phyloP scores from a whole-genome alignment of 2,888 invertebrate genomes.

The Notodonta dromedarius region DNA sequence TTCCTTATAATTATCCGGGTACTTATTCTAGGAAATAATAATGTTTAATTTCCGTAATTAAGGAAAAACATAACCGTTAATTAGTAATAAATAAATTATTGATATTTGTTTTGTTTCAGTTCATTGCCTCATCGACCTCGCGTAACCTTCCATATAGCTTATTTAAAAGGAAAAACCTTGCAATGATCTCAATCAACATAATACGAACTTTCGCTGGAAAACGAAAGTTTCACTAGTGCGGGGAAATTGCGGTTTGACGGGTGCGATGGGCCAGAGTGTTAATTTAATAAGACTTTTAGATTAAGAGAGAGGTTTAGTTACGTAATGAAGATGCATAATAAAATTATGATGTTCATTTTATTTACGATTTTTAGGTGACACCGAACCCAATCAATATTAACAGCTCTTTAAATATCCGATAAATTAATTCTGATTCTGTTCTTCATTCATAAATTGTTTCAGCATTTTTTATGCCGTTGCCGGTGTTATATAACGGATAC shows the following conservation, averaged over 20 bases:
- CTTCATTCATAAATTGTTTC: no score
- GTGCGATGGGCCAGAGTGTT: conserved; percentile 31
- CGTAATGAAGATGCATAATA: conserved; percentile 10
- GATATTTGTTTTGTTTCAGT: not conserved
- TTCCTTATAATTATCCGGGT: not conserved
- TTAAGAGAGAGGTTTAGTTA: conserved; percentile 38
- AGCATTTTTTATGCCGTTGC: no score
- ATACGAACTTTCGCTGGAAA: conserved; percentile 68
- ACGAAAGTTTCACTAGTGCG: conserved; percentile 40
- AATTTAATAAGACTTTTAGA: conserved; percentile 39
- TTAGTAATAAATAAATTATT: not conserved
- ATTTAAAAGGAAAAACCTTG: conserved; percentile 58
- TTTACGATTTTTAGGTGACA: not conserved
- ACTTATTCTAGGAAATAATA: not conserved
- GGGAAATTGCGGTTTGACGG: conserved; percentile 45
- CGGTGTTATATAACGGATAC: no score
- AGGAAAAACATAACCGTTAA: not conserved
- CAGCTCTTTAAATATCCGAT: no score
- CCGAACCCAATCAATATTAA: no score
- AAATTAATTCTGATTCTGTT: no score
- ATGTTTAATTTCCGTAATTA: not conserved
- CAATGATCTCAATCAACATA: conserved; percentile 53
- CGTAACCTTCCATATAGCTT: not conserved
- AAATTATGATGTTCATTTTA: not conserved
- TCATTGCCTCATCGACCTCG: not conserved